Evolutionary conservation across 2,113 vertebrate genomes (phyloP), one percentile per base, ranked within the genome.

Genomic region (Megaceryle maxima): DNA sequence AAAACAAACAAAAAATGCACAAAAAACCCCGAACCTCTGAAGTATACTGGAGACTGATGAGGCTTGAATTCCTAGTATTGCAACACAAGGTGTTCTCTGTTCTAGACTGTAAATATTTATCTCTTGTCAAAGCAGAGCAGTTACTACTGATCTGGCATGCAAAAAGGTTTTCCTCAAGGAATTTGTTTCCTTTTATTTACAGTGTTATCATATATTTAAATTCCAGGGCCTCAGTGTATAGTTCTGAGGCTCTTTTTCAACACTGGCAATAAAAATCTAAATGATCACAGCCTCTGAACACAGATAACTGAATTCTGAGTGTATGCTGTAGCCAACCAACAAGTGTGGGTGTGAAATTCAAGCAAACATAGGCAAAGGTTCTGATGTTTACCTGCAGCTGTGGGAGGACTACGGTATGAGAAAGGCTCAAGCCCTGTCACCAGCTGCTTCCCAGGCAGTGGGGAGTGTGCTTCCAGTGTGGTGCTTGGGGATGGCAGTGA

Each of bases 1-100:
- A 10, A 41, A 41, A 41, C 39, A 41, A 41, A 41, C 39, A 41
- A 41, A 41, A 41, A 41, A 41, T 9, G 8, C 39, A 41, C 39
- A 41, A 13, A 41, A 41, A 41, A 41, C 39, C 39, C 39, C 39
- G 10, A 13, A 50, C 28, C 66, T 87, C 83, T 59, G 39, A 79
- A 97, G 79, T 78, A 37, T 94, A 66, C 48, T 24, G 33, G 60
- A 76, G 50, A 84, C 93, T 79, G 81, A 79, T 87, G 91, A 83
- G 86, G 83, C 74, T 92, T 93, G 74, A 25, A 7, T 94, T 96
- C 90, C 91, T 73, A 69, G 67, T 91, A 41, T 74, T 89, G 94
- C 84, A 93, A 75, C 96, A 96, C 94, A 97, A 97, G 96, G 96
- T 97, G 93, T 94, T 96, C 95, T 90, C 88, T 96, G 93, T 97